Percentiles rank a stretch among this genome's conserved stretches.
Conservation (phyloP, 2,113 vertebrate genomes). For the Lynx canadensis region DNA sequence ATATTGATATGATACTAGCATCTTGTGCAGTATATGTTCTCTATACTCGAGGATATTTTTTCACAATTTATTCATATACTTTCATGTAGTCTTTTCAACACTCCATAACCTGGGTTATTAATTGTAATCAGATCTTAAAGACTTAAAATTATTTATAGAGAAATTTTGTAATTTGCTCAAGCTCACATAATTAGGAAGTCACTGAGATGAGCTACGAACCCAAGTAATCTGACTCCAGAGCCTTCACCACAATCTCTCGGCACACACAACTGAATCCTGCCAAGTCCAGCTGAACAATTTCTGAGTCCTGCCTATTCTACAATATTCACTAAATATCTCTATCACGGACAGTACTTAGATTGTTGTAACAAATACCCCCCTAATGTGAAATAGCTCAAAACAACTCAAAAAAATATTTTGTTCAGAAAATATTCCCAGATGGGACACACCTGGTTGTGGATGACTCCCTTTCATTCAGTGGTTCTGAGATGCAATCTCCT, state of each 20-base stretch:
- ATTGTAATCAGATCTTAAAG: not conserved
- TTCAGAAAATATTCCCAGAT: not conserved
- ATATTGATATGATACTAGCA: not conserved
- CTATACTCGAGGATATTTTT: not conserved
- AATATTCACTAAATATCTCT: not conserved
- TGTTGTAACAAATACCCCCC: not conserved
- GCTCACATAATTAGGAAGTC: not conserved
- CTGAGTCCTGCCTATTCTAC: not conserved
- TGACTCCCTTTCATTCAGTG: rapidly evolving
- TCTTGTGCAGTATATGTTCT: not conserved
- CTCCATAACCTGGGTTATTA: not conserved
- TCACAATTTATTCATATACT: not conserved
- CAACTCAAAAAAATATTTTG: not conserved
- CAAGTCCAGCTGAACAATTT: not conserved
- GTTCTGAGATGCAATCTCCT: not conserved
- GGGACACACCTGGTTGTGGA: too few species aligned
- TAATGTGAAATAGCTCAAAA: not conserved
- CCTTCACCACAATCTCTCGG: not conserved
- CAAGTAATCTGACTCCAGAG: not conserved
- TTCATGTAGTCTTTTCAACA: not conserved
- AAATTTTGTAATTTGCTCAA: not conserved
- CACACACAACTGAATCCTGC: not conserved
- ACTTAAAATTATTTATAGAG: not conserved
- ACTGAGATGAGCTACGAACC: not conserved
- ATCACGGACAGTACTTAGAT: not conserved